Evolutionary conservation across 1,140 invertebrate genomes (phyloP).

Genomic region (Hydropsyche tenuis): DNA sequence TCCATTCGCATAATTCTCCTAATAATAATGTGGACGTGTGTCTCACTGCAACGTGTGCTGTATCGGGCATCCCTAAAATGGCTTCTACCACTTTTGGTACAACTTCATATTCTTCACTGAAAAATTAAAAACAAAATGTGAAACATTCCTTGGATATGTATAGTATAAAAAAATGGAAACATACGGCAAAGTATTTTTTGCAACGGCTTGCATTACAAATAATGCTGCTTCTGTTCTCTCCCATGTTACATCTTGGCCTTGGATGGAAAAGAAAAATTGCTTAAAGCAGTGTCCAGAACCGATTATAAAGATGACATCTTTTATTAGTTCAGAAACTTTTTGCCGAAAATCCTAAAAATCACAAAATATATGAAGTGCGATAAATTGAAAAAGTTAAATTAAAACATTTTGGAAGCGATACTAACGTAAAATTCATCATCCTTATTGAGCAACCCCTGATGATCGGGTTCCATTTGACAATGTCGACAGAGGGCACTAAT

Average conservation of each 20-base stretch:
- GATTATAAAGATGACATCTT: conserved; percentile 97
- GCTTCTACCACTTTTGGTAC: conserved; percentile 93
- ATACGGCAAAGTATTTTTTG: conserved; percentile 95
- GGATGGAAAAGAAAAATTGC: conserved; percentile 84
- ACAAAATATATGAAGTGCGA: neutral
- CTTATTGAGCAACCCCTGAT: conserved; percentile 87
- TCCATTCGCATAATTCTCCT: conserved; percentile 95
- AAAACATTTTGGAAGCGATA: conserved; percentile 48
- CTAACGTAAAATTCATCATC: conserved; percentile 76
- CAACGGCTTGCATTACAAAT: conserved; percentile 94
- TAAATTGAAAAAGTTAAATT: neutral
- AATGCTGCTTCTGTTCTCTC: conserved; percentile 93
- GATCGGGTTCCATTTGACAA: conserved; percentile 60
- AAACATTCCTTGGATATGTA: neutral
- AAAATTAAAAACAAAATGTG: conserved; percentile 50
- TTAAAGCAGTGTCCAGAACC: conserved; percentile 90
- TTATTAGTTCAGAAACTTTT: conserved; percentile 91
- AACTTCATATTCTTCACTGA: conserved; percentile 88
- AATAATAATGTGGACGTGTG: conserved; percentile 89
- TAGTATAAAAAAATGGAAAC: conserved; percentile 55
- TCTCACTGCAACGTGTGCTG: conserved; percentile 86
- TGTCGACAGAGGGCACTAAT: conserved; percentile 75
- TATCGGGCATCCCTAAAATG: conserved; percentile 83
- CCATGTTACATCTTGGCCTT: conserved; percentile 78
- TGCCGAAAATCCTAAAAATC: conserved; percentile 81